Base-by-base conservation (phyloP, 2,797 vertebrate genomes). In the Apogon hyalosoma region DNA sequence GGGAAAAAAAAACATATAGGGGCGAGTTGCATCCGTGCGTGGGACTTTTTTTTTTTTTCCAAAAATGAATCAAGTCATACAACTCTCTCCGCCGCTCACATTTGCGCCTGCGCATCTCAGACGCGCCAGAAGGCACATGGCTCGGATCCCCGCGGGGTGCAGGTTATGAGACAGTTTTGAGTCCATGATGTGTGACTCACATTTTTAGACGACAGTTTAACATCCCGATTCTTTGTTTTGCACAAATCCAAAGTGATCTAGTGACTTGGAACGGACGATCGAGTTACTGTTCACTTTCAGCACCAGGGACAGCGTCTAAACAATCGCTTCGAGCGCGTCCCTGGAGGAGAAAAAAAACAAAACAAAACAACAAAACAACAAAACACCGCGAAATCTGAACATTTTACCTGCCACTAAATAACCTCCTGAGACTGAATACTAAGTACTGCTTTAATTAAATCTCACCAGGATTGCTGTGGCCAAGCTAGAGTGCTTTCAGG, bases 271-370 rank as follows among this genome's bases (percentile, higher is more conserved):
- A 11, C 43, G 38, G 69, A 55, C 21, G 11, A 31, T 46, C 66
- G 59, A 18, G 1, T 36, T 7, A 3, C 19, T 47, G 62, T 80
- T 79, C 51, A 39, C 41, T 61, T 86, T 80, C 86, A 90, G 88
- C 45, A 92, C 90, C 85, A 73, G 6, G 70, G 88, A 90, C 81
- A 90, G 85, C 24, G 51, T 72, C 59, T 56, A 42, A 28, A 47
- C 7, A 51, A 14, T 12, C 3, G 31, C 77, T 11, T 14, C 45
- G 18, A 49, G 80, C 21, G 58, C 68, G 56, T 38, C 13, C 40
- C 8, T 60, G 54, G 54, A 11, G 39, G 42, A 1, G 39, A 51
- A 58, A 31, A 24, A 24, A 2, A 24, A 2, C 2, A 2, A 24
- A 2, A 51, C 57, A 31, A 58, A 31, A 24, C 2, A 2, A 24